These are phyloP conservation scores for Sciurus niger DNA, from an alignment of 2,113 vertebrate species.

Conservation along the genomic window DNA sequence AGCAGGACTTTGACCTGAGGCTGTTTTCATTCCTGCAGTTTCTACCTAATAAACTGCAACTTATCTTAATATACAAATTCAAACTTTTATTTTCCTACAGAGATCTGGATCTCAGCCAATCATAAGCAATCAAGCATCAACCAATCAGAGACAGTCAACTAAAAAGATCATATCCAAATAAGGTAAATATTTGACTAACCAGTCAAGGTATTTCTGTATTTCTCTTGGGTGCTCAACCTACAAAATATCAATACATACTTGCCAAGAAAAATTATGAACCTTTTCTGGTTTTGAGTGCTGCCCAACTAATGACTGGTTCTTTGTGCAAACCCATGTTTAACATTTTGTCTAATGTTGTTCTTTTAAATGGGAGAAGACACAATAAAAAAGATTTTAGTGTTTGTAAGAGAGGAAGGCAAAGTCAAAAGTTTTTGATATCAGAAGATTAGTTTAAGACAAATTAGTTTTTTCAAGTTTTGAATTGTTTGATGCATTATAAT, in stretches of 20 bases:
- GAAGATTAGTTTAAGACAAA: not conserved
- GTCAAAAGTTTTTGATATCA: not conserved
- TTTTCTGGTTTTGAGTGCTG: not conserved
- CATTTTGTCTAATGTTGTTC: not conserved
- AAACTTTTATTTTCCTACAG: too few species aligned
- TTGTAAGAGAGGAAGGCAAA: not conserved
- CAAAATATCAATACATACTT: not conserved
- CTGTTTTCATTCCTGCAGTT: not conserved
- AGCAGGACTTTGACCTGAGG: not conserved
- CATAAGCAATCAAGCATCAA: not conserved
- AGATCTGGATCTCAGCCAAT: not conserved
- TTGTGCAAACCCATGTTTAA: not conserved
- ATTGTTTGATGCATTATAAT: too few species aligned
- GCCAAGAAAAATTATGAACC: not conserved
- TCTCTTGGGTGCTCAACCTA: not conserved
- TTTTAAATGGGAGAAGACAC: not conserved
- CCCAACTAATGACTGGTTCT: not conserved
- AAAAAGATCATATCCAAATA: not conserved
- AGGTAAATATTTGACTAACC: not conserved
- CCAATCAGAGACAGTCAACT: not conserved
- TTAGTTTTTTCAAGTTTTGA: not conserved
- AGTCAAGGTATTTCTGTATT: not conserved
- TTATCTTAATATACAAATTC: not conserved
- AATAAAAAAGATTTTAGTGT: not conserved
- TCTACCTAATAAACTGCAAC: not conserved